Evolutionary conservation across 2,113 vertebrate species (phyloP).

Genomic region (Anarrhichthys ocellatus): DNA sequence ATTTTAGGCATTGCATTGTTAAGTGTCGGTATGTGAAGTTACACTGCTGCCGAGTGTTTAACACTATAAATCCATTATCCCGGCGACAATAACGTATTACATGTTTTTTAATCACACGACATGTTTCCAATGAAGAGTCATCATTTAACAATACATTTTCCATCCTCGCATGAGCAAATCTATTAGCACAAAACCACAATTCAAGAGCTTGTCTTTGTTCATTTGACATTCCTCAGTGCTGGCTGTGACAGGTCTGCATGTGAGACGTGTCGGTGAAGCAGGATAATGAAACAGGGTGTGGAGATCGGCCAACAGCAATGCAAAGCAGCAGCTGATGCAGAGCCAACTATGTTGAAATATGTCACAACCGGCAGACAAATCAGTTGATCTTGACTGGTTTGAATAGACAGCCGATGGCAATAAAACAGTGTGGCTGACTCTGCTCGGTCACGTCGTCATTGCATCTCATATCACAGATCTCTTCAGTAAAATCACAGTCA

Average conservation of each 20-base stretch:
- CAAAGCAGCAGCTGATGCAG: conserved; percentile 10
- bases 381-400: conserved; percentile 16
- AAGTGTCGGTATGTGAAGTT: neutral
- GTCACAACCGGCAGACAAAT: conserved; percentile 32
- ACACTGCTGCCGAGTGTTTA: conserved; percentile 47
- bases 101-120: conserved; percentile 19
- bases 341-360: conserved; percentile 33
- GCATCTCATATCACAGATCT: neutral
- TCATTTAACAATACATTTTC: neutral
- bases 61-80: neutral
- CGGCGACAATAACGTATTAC: conserved; percentile 9
- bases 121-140: neutral
- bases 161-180: neutral
- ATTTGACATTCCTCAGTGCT: neutral
- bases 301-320: neutral
- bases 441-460: neutral
- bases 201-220: conserved; percentile 18
- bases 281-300: conserved; percentile 41
- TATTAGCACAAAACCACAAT: conserved; percentile 27
- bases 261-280: conserved; percentile 7
- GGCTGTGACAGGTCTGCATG: conserved; percentile 5
- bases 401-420: conserved; percentile 19
- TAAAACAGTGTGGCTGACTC: neutral
- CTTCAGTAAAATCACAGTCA: neutral
- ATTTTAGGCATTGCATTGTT: neutral